A percentile compares a stretch with the other conserved stretches of the same genome.
Evolutionary conservation across 2,797 vertebrate genomes (phyloP).

Genomic region (Otolemur crassicaudatus): DNA sequence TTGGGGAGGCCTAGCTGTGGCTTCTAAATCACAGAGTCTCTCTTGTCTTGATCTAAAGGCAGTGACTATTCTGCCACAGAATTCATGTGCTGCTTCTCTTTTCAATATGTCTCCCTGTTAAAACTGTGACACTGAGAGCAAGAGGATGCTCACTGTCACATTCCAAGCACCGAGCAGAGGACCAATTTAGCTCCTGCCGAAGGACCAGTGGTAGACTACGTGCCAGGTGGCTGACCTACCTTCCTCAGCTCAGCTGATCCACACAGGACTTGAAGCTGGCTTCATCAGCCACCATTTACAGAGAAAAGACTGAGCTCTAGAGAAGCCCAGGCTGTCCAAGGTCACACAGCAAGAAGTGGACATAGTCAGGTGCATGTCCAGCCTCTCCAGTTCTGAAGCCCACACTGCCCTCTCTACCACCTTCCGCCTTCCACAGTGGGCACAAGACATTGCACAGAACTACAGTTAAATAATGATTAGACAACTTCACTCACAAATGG

Average conservation of each 20-base stretch:
- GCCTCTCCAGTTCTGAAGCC: neutral
- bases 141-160: neutral
- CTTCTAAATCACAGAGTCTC: neutral
- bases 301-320: neutral
- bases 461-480: neutral
- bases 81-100: neutral
- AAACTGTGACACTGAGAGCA: neutral
- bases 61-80: neutral
- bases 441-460: neutral
- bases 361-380: neutral
- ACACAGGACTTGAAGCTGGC: neutral
- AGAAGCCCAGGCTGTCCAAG: neutral
- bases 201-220: neutral
- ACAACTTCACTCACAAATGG: neutral
- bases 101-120: neutral
- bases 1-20: neutral
- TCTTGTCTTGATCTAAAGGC: neutral
- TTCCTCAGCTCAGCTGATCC: neutral
- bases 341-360: neutral
- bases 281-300: neutral
- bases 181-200: neutral
- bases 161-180: neutral
- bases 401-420: neutral
- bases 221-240: neutral
- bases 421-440: neutral